These are phyloP conservation scores for Acrossocheilus fasciatus DNA, from an alignment of 2,797 vertebrate species.

Conservation along the genomic window DNA sequence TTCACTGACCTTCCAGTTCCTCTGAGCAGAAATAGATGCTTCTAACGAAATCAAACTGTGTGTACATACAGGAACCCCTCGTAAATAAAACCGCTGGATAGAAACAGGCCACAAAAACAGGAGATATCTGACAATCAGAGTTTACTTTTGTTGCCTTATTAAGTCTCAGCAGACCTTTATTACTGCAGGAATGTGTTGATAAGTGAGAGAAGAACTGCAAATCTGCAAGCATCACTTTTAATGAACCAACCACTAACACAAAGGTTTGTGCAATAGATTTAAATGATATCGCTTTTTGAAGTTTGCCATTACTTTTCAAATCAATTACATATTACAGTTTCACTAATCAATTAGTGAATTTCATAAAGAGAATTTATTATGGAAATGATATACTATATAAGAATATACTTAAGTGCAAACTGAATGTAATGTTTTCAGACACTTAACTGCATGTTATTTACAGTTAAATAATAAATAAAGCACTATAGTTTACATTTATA, in stretches of 20 bases:
- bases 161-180: background rate
- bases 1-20: conserved; percentile 64
- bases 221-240: background rate
- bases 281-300: background rate
- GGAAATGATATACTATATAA: no score
- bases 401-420: no score
- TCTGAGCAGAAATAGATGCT: background rate
- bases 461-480: no score
- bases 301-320: background rate
- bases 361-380: no score
- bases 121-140: background rate
- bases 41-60: background rate
- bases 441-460: no score
- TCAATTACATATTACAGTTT: background rate
- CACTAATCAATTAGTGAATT: no score
- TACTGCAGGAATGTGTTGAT: background rate
- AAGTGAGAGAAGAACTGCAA: background rate
- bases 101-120: conserved; percentile 8
- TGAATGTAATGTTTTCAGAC: no score
- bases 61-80: background rate
- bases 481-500: no score
- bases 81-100: background rate
- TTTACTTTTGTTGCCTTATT: background rate
- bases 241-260: background rate
- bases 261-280: background rate